Conservation (phyloP, 2,113 vertebrate genomes). For the Castor canadensis region DNA sequence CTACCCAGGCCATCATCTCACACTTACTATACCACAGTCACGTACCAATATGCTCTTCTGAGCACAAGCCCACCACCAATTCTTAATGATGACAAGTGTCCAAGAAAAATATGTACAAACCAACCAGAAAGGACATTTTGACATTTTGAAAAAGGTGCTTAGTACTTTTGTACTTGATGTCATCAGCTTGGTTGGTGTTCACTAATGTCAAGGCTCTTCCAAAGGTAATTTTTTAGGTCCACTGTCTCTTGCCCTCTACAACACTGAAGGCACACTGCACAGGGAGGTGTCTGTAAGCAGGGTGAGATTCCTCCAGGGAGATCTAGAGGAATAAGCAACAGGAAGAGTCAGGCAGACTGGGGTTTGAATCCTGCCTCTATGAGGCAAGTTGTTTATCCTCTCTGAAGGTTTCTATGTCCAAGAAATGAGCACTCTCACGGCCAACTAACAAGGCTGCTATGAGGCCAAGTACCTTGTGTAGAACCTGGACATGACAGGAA, state of each 20-base stretch:
- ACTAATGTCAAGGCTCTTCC: not conserved
- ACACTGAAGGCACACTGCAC: not conserved
- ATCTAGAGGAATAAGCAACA: not conserved
- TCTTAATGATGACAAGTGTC: not conserved
- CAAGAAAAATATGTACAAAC: not conserved
- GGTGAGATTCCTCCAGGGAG: not conserved
- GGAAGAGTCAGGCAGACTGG: not conserved
- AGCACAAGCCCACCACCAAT: not conserved
- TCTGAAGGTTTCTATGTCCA: not conserved
- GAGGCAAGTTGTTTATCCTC: not conserved
- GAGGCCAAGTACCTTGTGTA: not conserved
- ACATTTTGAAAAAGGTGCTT: not conserved
- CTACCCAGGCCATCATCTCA: not conserved
- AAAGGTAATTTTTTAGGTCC: not conserved
- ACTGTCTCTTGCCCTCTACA: not conserved
- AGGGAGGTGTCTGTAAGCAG: not conserved
- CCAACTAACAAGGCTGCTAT: not conserved
- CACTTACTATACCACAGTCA: not conserved
- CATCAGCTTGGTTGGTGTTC: constrained; percentile 34
- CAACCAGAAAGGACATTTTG: not conserved
- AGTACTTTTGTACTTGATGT: not conserved
- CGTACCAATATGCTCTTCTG: not conserved
- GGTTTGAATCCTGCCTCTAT: not conserved
- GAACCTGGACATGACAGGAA: not conserved
- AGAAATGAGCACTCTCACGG: not conserved